These are phyloP conservation scores for Lampris incognitus DNA, from an alignment of 2,113 vertebrate species.

Conservation along the genomic window DNA sequence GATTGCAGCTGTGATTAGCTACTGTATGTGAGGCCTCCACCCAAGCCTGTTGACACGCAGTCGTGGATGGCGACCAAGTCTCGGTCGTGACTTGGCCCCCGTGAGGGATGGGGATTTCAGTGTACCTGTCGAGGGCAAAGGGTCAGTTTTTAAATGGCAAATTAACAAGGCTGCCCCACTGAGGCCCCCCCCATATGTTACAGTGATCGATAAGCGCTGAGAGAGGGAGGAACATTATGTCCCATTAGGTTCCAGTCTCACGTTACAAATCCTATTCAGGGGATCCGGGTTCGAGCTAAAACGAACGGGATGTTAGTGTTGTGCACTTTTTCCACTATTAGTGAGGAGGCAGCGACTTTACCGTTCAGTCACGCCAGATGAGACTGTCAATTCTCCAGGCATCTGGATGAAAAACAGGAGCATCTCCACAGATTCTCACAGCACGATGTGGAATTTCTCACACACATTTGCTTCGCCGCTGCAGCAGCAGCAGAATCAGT, in stretches of 20 bases:
- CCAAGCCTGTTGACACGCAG: slow-evolving; percentile 7
- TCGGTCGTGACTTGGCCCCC: slow-evolving; percentile 19
- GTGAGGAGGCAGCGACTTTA: slow-evolving; percentile 1
- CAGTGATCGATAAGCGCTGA: neutral
- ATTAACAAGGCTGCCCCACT: slow-evolving; percentile 1
- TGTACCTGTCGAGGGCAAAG: slow-evolving; percentile 20
- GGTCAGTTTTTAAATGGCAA: slow-evolving; percentile 25
- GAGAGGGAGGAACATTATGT: neutral
- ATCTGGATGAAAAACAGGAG: slow-evolving; percentile 38
- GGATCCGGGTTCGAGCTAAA: slow-evolving; percentile 26
- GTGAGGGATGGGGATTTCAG: slow-evolving; percentile 19
- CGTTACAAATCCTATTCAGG: slow-evolving; percentile 7
- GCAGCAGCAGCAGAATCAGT: slow-evolving; percentile 37
- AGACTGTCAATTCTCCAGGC: slow-evolving; percentile 15
- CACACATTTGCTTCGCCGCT: slow-evolving; percentile 27
- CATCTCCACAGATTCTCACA: slow-evolving; percentile 51
- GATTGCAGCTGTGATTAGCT: neutral
- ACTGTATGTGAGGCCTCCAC: slow-evolving; percentile 7
- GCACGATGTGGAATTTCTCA: slow-evolving; percentile 77
- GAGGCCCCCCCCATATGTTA: slow-evolving; percentile 19
- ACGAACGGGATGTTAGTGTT: neutral
- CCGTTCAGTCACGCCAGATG: slow-evolving; percentile 4
- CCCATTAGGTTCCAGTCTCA: neutral
- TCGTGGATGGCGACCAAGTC: slow-evolving; percentile 4
- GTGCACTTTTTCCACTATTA: slow-evolving; percentile 6